These are phyloP conservation scores for Octomys mimax DNA, from an alignment of 2,797 vertebrate species.

Conservation along the genomic window DNA sequence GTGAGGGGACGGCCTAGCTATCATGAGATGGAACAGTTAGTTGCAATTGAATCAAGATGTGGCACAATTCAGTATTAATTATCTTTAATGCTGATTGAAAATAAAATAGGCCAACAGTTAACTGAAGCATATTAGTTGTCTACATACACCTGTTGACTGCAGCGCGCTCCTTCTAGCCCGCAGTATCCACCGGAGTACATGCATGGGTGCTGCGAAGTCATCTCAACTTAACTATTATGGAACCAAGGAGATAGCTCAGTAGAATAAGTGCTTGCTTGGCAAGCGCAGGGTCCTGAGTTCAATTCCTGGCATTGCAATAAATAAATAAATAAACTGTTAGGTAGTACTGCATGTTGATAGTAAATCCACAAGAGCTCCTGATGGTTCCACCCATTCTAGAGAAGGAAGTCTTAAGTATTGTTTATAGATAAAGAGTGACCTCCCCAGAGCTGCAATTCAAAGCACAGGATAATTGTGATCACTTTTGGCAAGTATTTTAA, in stretches of 20 bases:
- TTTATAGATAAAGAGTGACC: neutral
- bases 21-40: slow-evolving; percentile 84
- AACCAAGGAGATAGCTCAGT: too few species aligned
- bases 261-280: too few species aligned
- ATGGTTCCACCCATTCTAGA: neutral
- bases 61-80: slow-evolving; percentile 80
- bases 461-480: neutral
- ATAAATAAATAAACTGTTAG: neutral
- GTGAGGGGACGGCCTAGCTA: slow-evolving; percentile 74
- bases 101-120: slow-evolving; percentile 79
- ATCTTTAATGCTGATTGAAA: slow-evolving; percentile 81
- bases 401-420: neutral
- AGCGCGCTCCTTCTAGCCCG: slow-evolving; percentile 27
- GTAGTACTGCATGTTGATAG: neutral
- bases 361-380: neutral
- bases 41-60: slow-evolving; percentile 80
- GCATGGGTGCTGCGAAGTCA: neutral
- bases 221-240: neutral
- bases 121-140: slow-evolving; percentile 78
- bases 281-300: too few species aligned
- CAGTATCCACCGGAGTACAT: neutral
- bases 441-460: neutral
- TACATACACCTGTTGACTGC: slow-evolving; percentile 76
- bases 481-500: neutral
- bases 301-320: too few species aligned